These are phyloP conservation scores for Cairina moschata DNA, from an alignment of 2,113 vertebrate genomes.

Conservation along the genomic window DNA sequence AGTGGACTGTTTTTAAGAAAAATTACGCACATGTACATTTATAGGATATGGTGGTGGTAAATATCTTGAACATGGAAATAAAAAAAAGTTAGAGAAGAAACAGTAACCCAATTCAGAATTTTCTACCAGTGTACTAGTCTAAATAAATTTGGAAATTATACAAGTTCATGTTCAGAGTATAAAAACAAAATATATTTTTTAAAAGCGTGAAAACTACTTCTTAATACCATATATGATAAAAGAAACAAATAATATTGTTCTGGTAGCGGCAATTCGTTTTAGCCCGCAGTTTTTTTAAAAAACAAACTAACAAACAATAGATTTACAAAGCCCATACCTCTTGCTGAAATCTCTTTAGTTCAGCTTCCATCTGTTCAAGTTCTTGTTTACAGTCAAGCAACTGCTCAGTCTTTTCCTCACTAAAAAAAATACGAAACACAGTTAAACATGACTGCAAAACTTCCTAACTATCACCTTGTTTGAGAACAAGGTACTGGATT, in stretches of 20 bases:
- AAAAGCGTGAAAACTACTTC: not conserved
- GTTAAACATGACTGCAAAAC: not conserved
- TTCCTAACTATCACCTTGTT: not conserved
- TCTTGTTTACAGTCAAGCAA: slow-evolving; percentile 96
- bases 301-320: not conserved
- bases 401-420: slow-evolving; percentile 98
- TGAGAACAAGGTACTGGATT: not conserved
- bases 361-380: slow-evolving; percentile 90
- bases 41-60: not conserved
- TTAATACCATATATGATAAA: not conserved
- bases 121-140: not conserved
- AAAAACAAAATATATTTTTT: not conserved
- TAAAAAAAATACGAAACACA: slow-evolving; percentile 60
- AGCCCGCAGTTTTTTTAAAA: not conserved
- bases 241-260: not conserved
- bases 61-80: not conserved
- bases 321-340: slow-evolving; percentile 81
- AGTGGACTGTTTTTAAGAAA: not conserved
- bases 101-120: not conserved
- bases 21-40: not conserved
- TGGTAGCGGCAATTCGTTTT: not conserved
- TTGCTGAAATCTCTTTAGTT: slow-evolving; percentile 92
- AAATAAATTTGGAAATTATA: not conserved
- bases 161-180: not conserved
- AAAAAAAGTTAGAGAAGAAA: not conserved